Percentiles rank a stretch among this genome's conserved stretches.
Evolutionary conservation across 2,888 invertebrate species (phyloP).

Genomic region (Nebria salina): DNA sequence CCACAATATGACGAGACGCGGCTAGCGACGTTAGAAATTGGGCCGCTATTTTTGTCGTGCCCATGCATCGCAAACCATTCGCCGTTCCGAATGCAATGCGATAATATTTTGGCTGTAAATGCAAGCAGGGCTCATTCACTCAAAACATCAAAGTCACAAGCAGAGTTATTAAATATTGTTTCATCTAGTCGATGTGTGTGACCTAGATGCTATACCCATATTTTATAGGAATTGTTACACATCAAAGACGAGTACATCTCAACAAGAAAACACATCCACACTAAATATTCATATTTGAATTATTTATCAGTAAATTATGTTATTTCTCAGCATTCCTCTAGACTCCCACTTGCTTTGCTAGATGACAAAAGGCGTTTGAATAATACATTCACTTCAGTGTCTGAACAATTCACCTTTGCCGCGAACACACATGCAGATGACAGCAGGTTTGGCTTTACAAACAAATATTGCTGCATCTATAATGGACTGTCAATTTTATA

Average conservation of each 20-base stretch:
- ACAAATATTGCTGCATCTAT: conserved; percentile 20
- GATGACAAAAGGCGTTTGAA: neutral
- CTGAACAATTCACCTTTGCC: neutral
- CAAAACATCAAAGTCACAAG: neutral
- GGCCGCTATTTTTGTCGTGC: conserved; percentile 32
- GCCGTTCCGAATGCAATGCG: neutral
- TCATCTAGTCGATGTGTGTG: neutral
- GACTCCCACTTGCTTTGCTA: neutral
- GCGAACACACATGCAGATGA: neutral
- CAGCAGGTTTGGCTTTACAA: conserved; percentile 13
- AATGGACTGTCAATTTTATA: conserved; percentile 11
- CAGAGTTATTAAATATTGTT: neutral
- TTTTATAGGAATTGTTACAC: neutral
- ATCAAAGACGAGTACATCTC: neutral
- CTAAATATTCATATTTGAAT: no score
- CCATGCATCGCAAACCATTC: neutral
- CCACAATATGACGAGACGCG: conserved; percentile 27
- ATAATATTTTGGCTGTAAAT: neutral
- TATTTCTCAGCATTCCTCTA: neutral
- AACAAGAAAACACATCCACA: no score
- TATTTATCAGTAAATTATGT: neutral
- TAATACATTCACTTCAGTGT: neutral
- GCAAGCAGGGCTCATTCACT: neutral
- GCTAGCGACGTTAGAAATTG: conserved; percentile 21
- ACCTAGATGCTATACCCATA: neutral